These are phyloP conservation scores for Acrocephalus kingi DNA, from an alignment of 2,113 vertebrate genomes.

Conservation along the genomic window DNA sequence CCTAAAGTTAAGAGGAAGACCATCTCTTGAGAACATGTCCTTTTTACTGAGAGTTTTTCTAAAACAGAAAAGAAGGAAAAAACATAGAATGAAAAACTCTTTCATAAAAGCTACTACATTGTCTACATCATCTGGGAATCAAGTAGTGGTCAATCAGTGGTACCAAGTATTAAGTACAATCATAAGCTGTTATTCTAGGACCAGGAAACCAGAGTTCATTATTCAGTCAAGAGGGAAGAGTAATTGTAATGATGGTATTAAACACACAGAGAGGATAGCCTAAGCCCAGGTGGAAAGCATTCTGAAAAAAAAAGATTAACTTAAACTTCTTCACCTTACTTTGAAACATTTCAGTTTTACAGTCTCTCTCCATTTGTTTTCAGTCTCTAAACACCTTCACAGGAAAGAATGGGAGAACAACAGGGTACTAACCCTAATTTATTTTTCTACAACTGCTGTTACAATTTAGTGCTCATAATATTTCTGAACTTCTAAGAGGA, in stretches of 20 bases:
- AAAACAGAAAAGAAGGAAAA: not conserved
- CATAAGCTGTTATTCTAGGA: not conserved
- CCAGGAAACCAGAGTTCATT: not conserved
- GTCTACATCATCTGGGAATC: fast-evolving
- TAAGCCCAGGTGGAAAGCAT: not conserved
- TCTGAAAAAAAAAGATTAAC: not conserved
- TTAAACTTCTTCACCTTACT: not conserved
- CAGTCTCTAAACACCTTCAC: not conserved
- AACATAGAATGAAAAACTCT: not conserved
- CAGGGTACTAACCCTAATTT: not conserved
- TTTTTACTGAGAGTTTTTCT: not conserved
- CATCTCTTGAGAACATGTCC: not conserved
- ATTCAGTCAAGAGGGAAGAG: not conserved
- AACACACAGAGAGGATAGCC: not conserved
- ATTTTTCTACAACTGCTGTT: not conserved
- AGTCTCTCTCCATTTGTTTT: not conserved
- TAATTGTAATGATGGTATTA: not conserved
- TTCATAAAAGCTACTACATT: not conserved
- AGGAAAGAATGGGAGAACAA: not conserved
- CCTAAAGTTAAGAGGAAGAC: not conserved
- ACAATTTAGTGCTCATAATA: not conserved
- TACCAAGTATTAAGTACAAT: not conserved
- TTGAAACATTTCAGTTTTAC: not conserved
- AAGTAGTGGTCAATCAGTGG: not conserved
- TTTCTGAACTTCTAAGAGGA: not conserved